Evolutionary conservation across 2,113 vertebrate genomes (phyloP).

Genomic region (western clawed frog (Xenopus tropicalis)): DNA sequence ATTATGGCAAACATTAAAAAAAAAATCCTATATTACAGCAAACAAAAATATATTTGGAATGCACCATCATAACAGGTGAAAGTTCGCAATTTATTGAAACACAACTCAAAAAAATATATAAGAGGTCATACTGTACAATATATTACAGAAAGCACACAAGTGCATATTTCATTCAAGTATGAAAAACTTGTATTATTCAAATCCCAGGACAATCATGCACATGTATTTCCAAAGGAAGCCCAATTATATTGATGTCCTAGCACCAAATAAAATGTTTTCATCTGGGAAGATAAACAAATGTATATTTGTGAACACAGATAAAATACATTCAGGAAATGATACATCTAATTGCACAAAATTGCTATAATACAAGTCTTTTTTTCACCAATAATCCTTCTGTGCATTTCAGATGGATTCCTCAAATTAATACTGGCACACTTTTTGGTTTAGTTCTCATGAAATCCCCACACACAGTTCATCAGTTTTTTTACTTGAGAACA

Average conservation of each 20-base stretch:
- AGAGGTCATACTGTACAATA: slow-evolving; percentile 87
- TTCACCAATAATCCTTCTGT: slow-evolving; percentile 14
- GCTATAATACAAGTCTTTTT: slow-evolving; percentile 33
- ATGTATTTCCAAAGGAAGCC: slow-evolving; percentile 74
- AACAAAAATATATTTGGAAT: slow-evolving; percentile 47
- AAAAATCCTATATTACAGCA: slow-evolving; percentile 24
- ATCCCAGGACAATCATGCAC: slow-evolving; percentile 80
- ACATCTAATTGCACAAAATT: slow-evolving; percentile 43
- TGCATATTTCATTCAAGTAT: slow-evolving; percentile 83
- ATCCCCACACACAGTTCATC: slow-evolving; percentile 85
- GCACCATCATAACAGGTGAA: slow-evolving; percentile 70
- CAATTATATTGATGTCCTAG: slow-evolving; percentile 72
- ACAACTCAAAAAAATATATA: slow-evolving; percentile 86
- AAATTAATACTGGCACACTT: slow-evolving; percentile 42
- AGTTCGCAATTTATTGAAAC: slow-evolving; percentile 83
- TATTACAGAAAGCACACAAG: slow-evolving; percentile 78
- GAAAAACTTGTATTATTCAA: slow-evolving; percentile 63
- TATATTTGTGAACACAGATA: slow-evolving; percentile 71
- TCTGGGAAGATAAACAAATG: slow-evolving; percentile 68
- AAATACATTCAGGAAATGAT: slow-evolving; percentile 76
- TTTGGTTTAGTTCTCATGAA: slow-evolving; percentile 60
- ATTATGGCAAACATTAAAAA: slow-evolving; percentile 2
- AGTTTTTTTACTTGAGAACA: slow-evolving; percentile 84
- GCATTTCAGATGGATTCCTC: background rate
- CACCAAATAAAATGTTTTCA: slow-evolving; percentile 69